These are phyloP conservation scores for Oxytorus armatus DNA, from an alignment of 2,888 invertebrate genomes.

Conservation along the genomic window DNA sequence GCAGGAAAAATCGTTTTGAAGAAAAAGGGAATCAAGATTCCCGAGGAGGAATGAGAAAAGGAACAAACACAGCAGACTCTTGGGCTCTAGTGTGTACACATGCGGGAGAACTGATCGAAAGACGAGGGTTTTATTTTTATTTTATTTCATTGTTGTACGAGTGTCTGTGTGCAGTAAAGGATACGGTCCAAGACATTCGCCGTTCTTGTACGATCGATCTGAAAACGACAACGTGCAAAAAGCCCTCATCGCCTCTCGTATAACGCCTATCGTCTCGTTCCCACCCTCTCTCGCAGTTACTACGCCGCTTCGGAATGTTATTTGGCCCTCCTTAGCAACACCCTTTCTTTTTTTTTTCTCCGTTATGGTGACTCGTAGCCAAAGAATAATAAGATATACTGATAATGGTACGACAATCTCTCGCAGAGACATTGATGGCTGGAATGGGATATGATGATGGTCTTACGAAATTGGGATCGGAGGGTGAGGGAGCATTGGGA, in stretches of 20 bases:
- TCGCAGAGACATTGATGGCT: slow-evolving; percentile 28
- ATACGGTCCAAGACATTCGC: slow-evolving; percentile 40
- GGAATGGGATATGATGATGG: slow-evolving; percentile 43
- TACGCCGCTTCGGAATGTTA: slow-evolving; percentile 34
- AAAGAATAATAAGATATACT: slow-evolving; percentile 47
- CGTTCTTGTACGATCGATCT: slow-evolving; percentile 42
- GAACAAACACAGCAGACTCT: slow-evolving; percentile 12
- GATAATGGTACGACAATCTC: slow-evolving; percentile 10
- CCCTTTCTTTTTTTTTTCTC: background rate
- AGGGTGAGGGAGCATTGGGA: slow-evolving; percentile 29
- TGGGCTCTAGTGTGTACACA: slow-evolving; percentile 5
- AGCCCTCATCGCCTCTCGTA: slow-evolving; percentile 45
- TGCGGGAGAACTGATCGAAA: slow-evolving; percentile 26
- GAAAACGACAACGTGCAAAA: slow-evolving; percentile 33
- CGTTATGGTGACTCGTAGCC: slow-evolving; percentile 15
- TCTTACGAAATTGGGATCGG: slow-evolving; percentile 20
- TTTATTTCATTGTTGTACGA: background rate
- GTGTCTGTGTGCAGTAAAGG: slow-evolving; percentile 1
- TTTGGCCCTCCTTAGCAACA: slow-evolving; percentile 23
- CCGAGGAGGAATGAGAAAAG: slow-evolving; percentile 23
- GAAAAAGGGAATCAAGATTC: slow-evolving; percentile 25
- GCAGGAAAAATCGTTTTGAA: slow-evolving; percentile 31
- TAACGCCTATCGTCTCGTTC: slow-evolving; percentile 52
- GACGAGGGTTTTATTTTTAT: background rate
- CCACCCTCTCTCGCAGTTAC: slow-evolving; percentile 25